phyloP scores from a whole-genome alignment of 1,140 invertebrate species.

The Pentalonia nigronervosa region DNA sequence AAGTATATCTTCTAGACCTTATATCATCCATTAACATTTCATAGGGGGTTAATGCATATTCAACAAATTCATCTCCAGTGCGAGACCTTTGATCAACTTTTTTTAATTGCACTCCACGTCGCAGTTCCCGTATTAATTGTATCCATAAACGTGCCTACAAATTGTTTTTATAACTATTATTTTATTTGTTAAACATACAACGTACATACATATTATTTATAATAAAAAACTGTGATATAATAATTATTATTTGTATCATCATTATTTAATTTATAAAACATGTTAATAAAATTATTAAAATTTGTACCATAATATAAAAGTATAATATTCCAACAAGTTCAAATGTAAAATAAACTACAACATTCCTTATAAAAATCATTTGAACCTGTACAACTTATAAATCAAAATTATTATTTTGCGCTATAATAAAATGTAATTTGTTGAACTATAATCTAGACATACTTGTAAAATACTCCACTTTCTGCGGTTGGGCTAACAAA shows the following conservation, averaged over 20 bases:
- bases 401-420: not conserved
- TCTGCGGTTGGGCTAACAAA: constrained; percentile 47
- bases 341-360: not conserved
- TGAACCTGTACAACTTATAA: not conserved
- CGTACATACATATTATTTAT: not conserved
- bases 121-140: constrained; percentile 89
- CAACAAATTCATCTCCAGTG: constrained; percentile 66
- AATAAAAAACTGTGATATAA: not conserved
- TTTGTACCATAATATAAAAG: not conserved
- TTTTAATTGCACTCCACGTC: constrained; percentile 88
- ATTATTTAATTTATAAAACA: too few relatives aligned
- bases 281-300: not conserved
- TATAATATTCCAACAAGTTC: not conserved
- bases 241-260: not conserved
- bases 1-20: constrained; percentile 82
- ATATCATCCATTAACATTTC: constrained; percentile 98
- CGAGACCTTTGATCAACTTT: constrained; percentile 78
- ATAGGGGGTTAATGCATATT: constrained; percentile 96
- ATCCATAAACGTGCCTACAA: constrained; percentile 93
- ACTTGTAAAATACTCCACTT: constrained; percentile 57
- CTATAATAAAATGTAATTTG: constrained; percentile 15
- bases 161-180: constrained; percentile 52
- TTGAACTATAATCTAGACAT: constrained; percentile 31
- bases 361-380: not conserved
- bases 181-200: not conserved